Evolutionary conservation across 2,888 invertebrate species (phyloP), one percentile per base, ranked within the genome.

Genomic region (Mesoligia furuncula): DNA sequence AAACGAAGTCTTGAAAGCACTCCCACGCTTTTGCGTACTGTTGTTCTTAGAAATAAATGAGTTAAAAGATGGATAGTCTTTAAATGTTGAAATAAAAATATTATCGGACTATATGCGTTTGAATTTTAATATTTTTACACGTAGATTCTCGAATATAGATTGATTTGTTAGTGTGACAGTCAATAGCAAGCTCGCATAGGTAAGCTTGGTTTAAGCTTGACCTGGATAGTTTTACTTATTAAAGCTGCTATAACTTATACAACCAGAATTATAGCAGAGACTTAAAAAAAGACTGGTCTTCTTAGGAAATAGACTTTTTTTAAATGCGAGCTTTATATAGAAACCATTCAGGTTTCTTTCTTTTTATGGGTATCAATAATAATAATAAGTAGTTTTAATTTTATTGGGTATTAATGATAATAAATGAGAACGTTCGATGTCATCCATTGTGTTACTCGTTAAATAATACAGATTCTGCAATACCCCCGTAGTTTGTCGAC

Each of bases 21-120:
- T 54, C 69, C 62, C 70, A 61, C 59, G 69, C 74, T 66, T 77
- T 70, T 73, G 76, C 72, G 66, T 87, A 78, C 31, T 77, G 74
- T 78, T 80, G 80, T 84, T 82, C 67, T 75, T 81, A 81, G 74
- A 65, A 72, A 77, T 80, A 73, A 81, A 78, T 85, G 75, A 81
- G 59, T 66, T 77, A 73, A 68, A 84, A 71, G 51, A 68, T 71
- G 57, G 48, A 75, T 78, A 85, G 85, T 68, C 64, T 73, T 77
- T 74, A 68, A 67, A 84, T 85, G 82, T 85, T 81, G 62, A 78
- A 84, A 84, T 84, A 84, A 84, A 83, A 85, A 73, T 75, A 64
- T 79, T 85, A 85, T 82, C 69, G 67, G 72, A 85, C 45, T 79
- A 39, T 31, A 54, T 81, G 85, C 72, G 84, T 83, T 85, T 77